Evolutionary conservation across 2,888 invertebrate species (phyloP).

Genomic region (Cataglyphis cursor): DNA sequence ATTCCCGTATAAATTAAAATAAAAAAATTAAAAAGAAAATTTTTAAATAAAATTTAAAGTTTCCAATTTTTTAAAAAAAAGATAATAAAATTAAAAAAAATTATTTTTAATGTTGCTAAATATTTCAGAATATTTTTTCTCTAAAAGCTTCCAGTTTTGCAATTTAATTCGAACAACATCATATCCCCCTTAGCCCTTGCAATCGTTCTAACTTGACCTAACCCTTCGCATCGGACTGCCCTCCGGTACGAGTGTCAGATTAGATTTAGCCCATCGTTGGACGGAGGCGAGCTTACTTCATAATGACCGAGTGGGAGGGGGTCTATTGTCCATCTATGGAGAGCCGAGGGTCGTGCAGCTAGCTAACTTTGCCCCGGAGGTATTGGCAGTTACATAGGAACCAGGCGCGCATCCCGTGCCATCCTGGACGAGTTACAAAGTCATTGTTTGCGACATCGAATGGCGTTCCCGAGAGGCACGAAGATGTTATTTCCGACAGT

Average conservation of each 20-base stretch:
- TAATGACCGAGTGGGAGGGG: conserved; percentile 79
- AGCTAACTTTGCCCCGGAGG: conserved; percentile 74
- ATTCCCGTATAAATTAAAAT: neutral
- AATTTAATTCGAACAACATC: conserved; percentile 38
- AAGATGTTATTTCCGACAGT: conserved; percentile 71
- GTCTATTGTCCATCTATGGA: conserved; percentile 75
- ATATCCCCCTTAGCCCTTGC: conserved; percentile 21
- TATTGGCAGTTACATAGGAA: conserved; percentile 67
- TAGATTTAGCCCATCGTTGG: conserved; percentile 81
- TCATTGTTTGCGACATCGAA: conserved; percentile 74
- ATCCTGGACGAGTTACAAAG: conserved; percentile 75
- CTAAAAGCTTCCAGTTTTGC: neutral
- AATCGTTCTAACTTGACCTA: conserved; percentile 66
- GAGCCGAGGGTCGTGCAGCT: conserved; percentile 64
- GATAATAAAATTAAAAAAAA: neutral
- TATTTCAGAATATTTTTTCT: neutral
- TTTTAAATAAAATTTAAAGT: neutral
- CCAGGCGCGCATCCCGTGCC: conserved; percentile 60
- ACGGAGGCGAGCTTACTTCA: conserved; percentile 79
- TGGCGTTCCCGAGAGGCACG: conserved; percentile 67
- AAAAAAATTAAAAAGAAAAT: neutral
- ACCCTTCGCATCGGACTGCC: conserved; percentile 65
- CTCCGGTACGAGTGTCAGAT: conserved; percentile 79
- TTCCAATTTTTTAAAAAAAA: neutral
- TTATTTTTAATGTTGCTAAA: neutral